Base-by-base conservation (phyloP, 2,113 vertebrate genomes). In the Microcebus tavaratra region DNA sequence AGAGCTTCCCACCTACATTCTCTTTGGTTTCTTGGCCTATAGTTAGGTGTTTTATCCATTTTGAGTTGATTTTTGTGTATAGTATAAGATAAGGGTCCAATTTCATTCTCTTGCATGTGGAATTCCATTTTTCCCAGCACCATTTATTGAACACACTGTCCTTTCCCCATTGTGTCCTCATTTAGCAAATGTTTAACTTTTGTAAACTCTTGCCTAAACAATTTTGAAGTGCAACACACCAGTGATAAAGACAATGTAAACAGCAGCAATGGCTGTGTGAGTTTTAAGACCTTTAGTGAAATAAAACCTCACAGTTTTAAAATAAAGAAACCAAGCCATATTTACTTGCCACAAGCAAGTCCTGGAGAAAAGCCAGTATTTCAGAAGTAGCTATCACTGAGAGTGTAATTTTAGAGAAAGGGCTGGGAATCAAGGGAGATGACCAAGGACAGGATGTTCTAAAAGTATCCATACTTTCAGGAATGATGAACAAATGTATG, bases 281-380 rank as follows among this genome's bases (percentile, higher is more conserved):
- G 9, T 86, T 79, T 86, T 73, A 92, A 82, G 65, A 42, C 25
- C 31, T 81, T 55, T 50, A 76, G 75, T 86, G 57, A 93, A 92
- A 79, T 3, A 45, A 93, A 82, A 88, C 50, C 9, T 68, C 73
- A 50, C 50, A 76, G 86, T 86, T 94, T 97, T 94, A n/a, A 86
- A 95, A 88, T 90, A 70, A 92, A 96, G 29, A 91, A 87, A 76
- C 42, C 29, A 93, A 93, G 59, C 25, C 31, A 53, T 68, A 75
- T 67, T 89, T 88, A 89, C 15, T 94, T 98, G 75, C 61, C 67
- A 82, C 2, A 27, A 63, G 61, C 29, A 63, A 63, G 48, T 88
- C 21, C 13, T 95, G 96, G 95, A 95, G 73, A 50, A 94, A 76
- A 95, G 95, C 97, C 93, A 95, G 59, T 53, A 11, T 86, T 83